Evolutionary conservation across 1,140 invertebrate genomes (phyloP).

Genomic region (Lasaia peninsularis): DNA sequence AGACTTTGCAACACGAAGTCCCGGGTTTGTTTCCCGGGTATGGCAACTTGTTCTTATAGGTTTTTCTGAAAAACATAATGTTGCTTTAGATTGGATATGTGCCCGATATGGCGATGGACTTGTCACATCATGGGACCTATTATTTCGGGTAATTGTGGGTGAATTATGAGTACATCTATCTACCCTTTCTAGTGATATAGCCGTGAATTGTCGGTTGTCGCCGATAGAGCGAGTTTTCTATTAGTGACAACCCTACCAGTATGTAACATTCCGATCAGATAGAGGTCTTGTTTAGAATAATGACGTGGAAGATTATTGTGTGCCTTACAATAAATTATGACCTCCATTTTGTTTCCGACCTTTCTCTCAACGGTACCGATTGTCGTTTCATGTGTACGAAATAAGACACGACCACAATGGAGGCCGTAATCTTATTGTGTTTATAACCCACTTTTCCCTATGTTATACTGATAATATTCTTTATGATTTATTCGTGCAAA

Average conservation of each 20-base stretch:
- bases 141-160: too few relatives aligned
- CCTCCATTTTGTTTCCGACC: slow-evolving; percentile 27
- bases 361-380: slow-evolving; percentile 21
- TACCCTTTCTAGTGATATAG: too few relatives aligned
- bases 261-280: slow-evolving; percentile 27
- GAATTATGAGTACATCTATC: too few relatives aligned
- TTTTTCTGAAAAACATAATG: too few relatives aligned
- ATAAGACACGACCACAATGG: neutral
- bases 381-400: neutral
- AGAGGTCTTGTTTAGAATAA: slow-evolving; percentile 41
- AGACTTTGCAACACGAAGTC: too few relatives aligned
- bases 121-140: too few relatives aligned
- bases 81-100: too few relatives aligned
- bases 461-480: neutral
- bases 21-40: too few relatives aligned
- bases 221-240: too few relatives aligned
- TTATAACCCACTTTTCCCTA: neutral
- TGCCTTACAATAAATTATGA: slow-evolving; percentile 31
- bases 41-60: too few relatives aligned
- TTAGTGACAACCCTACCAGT: neutral
- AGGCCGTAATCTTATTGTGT: neutral
- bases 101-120: too few relatives aligned
- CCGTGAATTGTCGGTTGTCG: neutral
- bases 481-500: too few relatives aligned
- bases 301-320: slow-evolving; percentile 32